Evolutionary conservation across 1,140 invertebrate species (phyloP).

Genomic region (Sminthurinus signatus): DNA sequence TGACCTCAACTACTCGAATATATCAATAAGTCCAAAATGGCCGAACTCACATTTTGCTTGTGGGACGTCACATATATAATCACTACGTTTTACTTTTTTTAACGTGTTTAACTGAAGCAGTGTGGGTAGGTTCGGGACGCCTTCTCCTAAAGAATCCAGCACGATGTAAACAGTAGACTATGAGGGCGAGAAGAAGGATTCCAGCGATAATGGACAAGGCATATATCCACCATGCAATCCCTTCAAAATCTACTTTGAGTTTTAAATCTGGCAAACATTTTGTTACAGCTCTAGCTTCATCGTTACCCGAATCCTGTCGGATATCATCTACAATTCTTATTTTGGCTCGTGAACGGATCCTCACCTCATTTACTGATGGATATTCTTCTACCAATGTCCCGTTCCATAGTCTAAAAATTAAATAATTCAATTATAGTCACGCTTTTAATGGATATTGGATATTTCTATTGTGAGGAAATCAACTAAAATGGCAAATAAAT

Average conservation of each 20-base stretch:
- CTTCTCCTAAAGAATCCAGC: conserved; percentile 38
- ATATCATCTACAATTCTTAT: conserved; percentile 66
- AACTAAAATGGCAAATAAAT: too few relatives aligned
- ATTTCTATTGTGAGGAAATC: too few relatives aligned
- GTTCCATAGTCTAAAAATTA: conserved; percentile 70
- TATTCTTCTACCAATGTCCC: conserved; percentile 81
- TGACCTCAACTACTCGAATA: too few relatives aligned
- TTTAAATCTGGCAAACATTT: conserved; percentile 35
- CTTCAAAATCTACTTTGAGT: conserved; percentile 32
- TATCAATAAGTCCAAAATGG: too few relatives aligned
- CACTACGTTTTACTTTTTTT: too few relatives aligned
- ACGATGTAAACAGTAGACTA: conserved; percentile 38
- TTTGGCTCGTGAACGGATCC: conserved; percentile 67
- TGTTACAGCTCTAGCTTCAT: conserved; percentile 28
- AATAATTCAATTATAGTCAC: too few relatives aligned
- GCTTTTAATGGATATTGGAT: too few relatives aligned
- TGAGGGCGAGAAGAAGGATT: conserved; percentile 33
- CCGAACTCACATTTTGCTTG: too few relatives aligned
- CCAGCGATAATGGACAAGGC: conserved; percentile 34
- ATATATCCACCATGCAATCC: conserved; percentile 39
- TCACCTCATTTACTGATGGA: conserved; percentile 71
- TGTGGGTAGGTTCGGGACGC: conserved; percentile 40
- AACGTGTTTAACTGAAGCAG: conserved; percentile 40
- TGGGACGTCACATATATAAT: too few relatives aligned
- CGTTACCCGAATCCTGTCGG: conserved; percentile 50